Evolutionary conservation across 2,888 invertebrate species (phyloP).

Genomic region (Apamea anceps): DNA sequence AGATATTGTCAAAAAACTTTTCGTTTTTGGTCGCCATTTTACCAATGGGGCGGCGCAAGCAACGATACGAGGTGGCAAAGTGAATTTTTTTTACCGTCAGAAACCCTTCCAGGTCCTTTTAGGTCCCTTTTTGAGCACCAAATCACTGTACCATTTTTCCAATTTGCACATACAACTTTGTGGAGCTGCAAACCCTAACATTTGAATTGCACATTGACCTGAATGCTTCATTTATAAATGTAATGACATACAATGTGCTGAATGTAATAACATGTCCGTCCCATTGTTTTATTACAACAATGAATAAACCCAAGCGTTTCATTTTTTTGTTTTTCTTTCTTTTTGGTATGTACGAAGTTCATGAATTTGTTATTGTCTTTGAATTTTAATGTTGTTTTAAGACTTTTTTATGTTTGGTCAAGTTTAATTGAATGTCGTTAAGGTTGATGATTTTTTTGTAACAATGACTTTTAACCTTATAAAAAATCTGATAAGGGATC

Average conservation of each 20-base stretch:
- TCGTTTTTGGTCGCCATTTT: too few species aligned
- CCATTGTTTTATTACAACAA: slow-evolving; percentile 63
- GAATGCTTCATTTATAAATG: slow-evolving; percentile 51
- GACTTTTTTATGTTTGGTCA: not conserved
- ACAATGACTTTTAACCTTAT: not conserved
- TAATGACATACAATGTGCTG: slow-evolving; percentile 52
- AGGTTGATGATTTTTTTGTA: not conserved
- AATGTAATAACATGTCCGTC: slow-evolving; percentile 42
- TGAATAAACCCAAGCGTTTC: slow-evolving; percentile 36
- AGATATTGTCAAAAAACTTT: too few species aligned
- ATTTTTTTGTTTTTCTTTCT: slow-evolving; percentile 31
- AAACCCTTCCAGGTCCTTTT: not conserved
- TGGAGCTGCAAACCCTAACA: slow-evolving; percentile 37
- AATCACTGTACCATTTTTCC: not conserved
- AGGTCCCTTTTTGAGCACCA: not conserved
- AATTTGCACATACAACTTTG: not conserved
- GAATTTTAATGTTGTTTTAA: slow-evolving; percentile 6
- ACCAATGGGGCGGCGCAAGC: too few species aligned
- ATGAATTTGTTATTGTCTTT: slow-evolving; percentile 24
- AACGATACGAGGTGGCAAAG: too few species aligned
- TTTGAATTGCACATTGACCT: slow-evolving; percentile 62
- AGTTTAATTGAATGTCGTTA: not conserved
- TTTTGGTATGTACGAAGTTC: slow-evolving; percentile 26
- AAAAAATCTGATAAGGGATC: not conserved
- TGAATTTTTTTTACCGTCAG: not conserved